Base-by-base conservation (phyloP, 1,140 invertebrate genomes). In the Caenorhabditis latens region DNA sequence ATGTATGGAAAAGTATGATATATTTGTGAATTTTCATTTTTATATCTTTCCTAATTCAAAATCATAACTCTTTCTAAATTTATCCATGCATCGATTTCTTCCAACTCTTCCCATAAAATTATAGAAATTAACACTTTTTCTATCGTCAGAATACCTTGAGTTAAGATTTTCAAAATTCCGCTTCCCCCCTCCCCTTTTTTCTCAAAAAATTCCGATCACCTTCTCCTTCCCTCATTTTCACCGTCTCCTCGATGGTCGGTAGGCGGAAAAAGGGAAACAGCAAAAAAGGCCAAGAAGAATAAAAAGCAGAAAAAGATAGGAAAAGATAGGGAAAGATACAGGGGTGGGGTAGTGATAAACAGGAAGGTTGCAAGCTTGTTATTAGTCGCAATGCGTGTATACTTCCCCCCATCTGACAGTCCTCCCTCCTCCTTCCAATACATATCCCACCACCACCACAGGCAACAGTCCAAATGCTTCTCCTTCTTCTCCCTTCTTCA, bases 361-460 rank as follows among this genome's bases (percentile, higher is more conserved):
- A 79, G 71, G 71, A 79, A 79, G 46, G 71, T 79, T 79, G 71
- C 71, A 79, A 79, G 71, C 71, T 79, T 79, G 71, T 79, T 79
- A 53, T 79, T 79, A 79, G 71, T 24, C 71, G 71, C 71, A 50
- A 79, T 79, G 71, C 71, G 42, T 71, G 43, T 71, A 71, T 48
- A n/a, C 65, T 46, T n/a, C 65, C 14, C 71, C n/a, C 21, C 46
- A 11, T 67, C 63, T 40, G 9, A 14, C 9, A n/a, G 16, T 46
- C 40, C 40, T 24, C 21, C 71, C 46, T 43, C 19, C 42, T 48
- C 24, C 67, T 40, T 46, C n/a, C 57, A 19, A 19, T 21, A n/a
- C 42, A 75, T 75, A 24, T 75, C n/a, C 67, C 32, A 14, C 63
- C 40, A 40, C 67, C 43, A 65, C 24, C 61, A 65, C 24, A 16